These are phyloP conservation scores for Mellilla xanthometata DNA, from an alignment of 2,888 invertebrate genomes.

Conservation along the genomic window DNA sequence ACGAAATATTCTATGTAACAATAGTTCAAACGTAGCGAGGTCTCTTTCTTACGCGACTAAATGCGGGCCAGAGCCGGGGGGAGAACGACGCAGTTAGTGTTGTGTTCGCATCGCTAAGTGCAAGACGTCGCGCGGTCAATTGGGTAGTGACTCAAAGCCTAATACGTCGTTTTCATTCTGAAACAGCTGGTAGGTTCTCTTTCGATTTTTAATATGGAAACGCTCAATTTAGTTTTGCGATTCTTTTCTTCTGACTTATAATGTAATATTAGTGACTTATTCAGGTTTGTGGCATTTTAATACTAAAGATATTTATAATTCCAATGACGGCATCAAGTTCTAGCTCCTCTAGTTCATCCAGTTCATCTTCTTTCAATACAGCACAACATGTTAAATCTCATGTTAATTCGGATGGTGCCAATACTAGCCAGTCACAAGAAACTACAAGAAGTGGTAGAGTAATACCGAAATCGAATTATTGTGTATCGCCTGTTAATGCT, in stretches of 20 bases:
- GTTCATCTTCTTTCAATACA: too few species aligned
- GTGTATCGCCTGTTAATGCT: too few species aligned
- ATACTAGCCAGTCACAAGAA: too few species aligned
- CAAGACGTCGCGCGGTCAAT: too few species aligned
- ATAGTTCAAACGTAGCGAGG: not conserved
- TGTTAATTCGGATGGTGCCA: too few species aligned
- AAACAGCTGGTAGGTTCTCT: too few species aligned
- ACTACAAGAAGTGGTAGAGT: too few species aligned
- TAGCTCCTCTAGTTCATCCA: too few species aligned
- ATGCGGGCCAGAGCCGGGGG: not conserved
- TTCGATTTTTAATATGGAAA: not conserved
- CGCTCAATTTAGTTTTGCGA: not conserved
- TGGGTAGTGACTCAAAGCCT: too few species aligned
- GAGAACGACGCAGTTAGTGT: not conserved
- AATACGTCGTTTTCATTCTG: too few species aligned
- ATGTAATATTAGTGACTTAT: slow-evolving; percentile 1
- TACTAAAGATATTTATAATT: not conserved
- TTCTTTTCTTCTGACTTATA: not conserved
- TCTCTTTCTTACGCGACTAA: slow-evolving; percentile 1
- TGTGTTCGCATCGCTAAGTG: not conserved
- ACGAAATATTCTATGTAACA: not conserved
- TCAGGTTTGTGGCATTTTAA: not conserved
- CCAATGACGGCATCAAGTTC: not conserved
- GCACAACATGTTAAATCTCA: too few species aligned
- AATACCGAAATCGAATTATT: too few species aligned